Evolutionary conservation across 2,888 invertebrate genomes (phyloP).

Genomic region (Esperia sulphurella): DNA sequence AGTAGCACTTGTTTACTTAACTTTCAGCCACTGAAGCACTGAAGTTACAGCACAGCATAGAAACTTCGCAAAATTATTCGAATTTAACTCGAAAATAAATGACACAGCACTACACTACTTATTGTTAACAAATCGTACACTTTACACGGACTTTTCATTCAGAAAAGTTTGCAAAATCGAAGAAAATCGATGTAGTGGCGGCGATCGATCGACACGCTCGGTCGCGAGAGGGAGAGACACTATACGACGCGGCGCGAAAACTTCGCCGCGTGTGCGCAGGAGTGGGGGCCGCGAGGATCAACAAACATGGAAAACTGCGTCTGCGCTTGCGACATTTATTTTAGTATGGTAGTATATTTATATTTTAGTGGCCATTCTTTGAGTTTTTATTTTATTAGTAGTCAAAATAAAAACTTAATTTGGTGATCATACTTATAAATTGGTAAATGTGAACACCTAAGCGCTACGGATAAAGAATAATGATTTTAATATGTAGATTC

Average conservation of each 20-base stretch:
- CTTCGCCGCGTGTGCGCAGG: conserved; percentile 37
- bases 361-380: not conserved
- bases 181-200: conserved; percentile 39
- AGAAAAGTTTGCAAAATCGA: conserved; percentile 64
- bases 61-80: too few relatives aligned
- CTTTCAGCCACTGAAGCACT: conserved; percentile 28
- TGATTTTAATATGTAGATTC: too few relatives aligned
- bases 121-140: not conserved
- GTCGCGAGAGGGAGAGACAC: conserved; percentile 51
- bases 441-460: too few relatives aligned
- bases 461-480: too few relatives aligned
- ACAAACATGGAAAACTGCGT: conserved; percentile 60
- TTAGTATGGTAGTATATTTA: not conserved
- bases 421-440: too few relatives aligned
- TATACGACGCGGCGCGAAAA: conserved; percentile 47
- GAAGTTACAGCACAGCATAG: too few relatives aligned
- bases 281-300: conserved; percentile 60
- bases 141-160: conserved; percentile 58
- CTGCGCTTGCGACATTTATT: conserved; percentile 26
- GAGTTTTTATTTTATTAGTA: too few relatives aligned
- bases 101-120: conserved; percentile 6
- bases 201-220: conserved; percentile 50
- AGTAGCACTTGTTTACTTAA: conserved; percentile 31
- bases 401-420: too few relatives aligned
- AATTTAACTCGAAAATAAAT: conserved; percentile 1